These are phyloP conservation scores for Magallana ariakensis DNA, from an alignment of 1,140 invertebrate species.

Conservation along the genomic window DNA sequence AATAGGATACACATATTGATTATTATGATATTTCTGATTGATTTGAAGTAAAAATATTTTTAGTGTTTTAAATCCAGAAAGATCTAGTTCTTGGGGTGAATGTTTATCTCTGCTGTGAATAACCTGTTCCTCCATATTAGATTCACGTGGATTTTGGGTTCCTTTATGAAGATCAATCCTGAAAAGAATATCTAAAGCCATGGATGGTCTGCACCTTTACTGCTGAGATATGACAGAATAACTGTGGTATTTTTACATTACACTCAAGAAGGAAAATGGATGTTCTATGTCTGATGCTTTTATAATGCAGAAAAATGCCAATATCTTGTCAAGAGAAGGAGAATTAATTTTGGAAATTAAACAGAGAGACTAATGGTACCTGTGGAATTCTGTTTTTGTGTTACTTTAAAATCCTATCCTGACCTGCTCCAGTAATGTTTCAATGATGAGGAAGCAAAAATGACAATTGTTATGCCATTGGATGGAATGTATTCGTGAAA, in stretches of 20 bases:
- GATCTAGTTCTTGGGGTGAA: neutral
- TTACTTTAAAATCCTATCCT: neutral
- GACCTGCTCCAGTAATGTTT: neutral
- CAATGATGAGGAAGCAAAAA: neutral
- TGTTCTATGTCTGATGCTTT: neutral
- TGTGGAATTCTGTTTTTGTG: neutral
- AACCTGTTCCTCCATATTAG: slow-evolving; percentile 7
- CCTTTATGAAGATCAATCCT: neutral
- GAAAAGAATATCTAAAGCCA: neutral
- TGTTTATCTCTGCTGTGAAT: neutral
- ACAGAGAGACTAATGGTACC: neutral
- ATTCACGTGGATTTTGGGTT: neutral
- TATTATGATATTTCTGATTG: neutral
- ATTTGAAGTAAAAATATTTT: neutral
- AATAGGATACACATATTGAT: neutral
- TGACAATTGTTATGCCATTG: neutral
- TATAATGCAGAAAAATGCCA: slow-evolving; percentile 6
- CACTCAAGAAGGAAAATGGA: neutral
- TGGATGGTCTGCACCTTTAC: neutral
- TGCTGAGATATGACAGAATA: slow-evolving; percentile 22
- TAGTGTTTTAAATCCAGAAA: neutral
- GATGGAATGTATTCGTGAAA: neutral
- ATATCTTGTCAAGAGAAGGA: slow-evolving; percentile 4
- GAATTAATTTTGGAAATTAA: slow-evolving; percentile 11
- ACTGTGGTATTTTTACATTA: slow-evolving; percentile 11